These are phyloP conservation scores for Notothenia coriiceps DNA, from an alignment of 2,113 vertebrate genomes.

Conservation along the genomic window DNA sequence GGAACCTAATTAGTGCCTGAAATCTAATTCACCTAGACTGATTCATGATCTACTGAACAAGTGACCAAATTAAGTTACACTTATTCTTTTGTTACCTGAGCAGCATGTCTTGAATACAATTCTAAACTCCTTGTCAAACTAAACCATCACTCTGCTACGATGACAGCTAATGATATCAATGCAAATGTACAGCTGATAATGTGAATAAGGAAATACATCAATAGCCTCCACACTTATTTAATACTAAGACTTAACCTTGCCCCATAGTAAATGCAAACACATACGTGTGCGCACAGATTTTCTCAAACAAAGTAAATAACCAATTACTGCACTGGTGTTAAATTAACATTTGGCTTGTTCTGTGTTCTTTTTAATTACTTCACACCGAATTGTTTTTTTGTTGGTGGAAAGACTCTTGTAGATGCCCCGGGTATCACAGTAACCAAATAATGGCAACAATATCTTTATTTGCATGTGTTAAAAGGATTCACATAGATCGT, in stretches of 20 bases:
- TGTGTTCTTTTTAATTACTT: conserved; percentile 16
- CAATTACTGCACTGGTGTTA: conserved; percentile 34
- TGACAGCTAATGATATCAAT: background rate
- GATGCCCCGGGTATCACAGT: background rate
- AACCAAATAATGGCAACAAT: background rate
- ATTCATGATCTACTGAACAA: conserved; percentile 46
- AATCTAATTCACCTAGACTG: conserved; percentile 45
- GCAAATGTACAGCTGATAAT: background rate
- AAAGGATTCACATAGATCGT: background rate
- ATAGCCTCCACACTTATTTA: background rate
- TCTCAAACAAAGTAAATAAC: conserved; percentile 36
- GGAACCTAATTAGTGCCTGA: conserved; percentile 55
- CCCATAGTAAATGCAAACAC: background rate
- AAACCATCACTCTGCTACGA: background rate
- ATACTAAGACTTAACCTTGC: background rate
- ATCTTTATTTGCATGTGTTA: background rate
- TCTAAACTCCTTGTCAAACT: background rate
- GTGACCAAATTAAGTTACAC: conserved; percentile 9
- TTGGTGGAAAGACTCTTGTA: background rate
- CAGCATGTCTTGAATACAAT: background rate
- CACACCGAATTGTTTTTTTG: background rate
- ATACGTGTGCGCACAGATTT: background rate
- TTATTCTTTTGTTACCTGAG: conserved; percentile 19
- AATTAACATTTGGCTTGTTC: conserved; percentile 46
- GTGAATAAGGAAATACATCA: background rate